Base-by-base conservation (phyloP, 2,797 vertebrate genomes). In the Phoxinus dragarum region DNA sequence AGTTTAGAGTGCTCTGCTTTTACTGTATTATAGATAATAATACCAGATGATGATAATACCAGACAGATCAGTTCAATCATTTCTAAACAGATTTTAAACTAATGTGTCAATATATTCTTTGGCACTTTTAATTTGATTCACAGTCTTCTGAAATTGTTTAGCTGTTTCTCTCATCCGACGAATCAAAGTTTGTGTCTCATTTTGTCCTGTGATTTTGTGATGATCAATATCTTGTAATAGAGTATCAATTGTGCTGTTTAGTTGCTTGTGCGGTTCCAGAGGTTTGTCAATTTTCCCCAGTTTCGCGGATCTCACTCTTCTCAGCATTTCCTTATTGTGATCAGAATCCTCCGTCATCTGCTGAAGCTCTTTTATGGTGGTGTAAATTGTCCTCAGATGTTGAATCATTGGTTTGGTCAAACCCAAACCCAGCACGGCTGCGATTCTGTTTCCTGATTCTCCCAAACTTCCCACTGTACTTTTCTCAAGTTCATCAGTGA, bases 191-290 rank as follows among this genome's bases (percentile, higher is more conserved):
- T 36, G 9, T 36, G 27, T 31, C 27, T 64, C 3, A 0, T 6
- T 0, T 34, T 0, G 2, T 66, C 10, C 2, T 31, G 2, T 7
- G 12, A 31, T 66, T 17, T 1, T 3, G 27, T 17, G 17, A 66
- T 17, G 2, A 66, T 34, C 27, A 66, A 66, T 0, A 17, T 2
- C 0, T 17, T 7, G 4, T 3, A 66, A 66, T 6, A 66, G 31
- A 66, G 27, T 11, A 0, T 3, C 1, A 14, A 34, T 3, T 7
- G 1, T 0, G 14, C 31, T 14, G 1, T 6, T 3, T 3, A 34
- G 1, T 14, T 19, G 0, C 2, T 3, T 0, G 3, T 8, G 0
- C 14, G 9, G 0, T 56, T 23, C 1, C 6, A 66, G 14, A 8
- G 14, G 0, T 17, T 66, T 66, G 10, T 3, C 42, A 12, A 44